Evolutionary conservation across 1,140 invertebrate genomes (phyloP).

Genomic region (Pogonognathellus flavescens): DNA sequence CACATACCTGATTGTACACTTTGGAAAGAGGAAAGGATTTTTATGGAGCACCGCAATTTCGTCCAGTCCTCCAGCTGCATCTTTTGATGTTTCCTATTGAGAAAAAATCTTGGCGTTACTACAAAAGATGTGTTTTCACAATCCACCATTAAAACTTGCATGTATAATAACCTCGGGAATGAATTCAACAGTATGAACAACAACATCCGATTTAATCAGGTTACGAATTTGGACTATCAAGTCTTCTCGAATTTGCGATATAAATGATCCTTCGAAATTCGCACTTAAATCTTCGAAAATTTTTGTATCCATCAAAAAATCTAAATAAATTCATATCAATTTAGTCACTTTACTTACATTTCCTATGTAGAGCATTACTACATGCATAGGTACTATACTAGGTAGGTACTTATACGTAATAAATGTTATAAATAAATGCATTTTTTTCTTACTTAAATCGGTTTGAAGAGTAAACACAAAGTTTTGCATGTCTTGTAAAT

Average conservation of each 20-base stretch:
- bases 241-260: constrained; percentile 82
- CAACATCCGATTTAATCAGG: constrained; percentile 86
- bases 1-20: background rate
- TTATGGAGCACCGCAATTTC: constrained; percentile 16
- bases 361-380: background rate
- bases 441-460: constrained; percentile 10
- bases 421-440: background rate
- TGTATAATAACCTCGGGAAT: constrained; percentile 32
- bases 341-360: background rate
- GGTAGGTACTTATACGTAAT: background rate
- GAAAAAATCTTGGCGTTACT: background rate
- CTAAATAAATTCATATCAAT: background rate
- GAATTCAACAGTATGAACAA: constrained; percentile 78
- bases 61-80: background rate
- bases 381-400: background rate
- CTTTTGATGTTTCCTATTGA: background rate
- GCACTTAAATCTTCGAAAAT: constrained; percentile 78
- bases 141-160: background rate
- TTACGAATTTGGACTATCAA: constrained; percentile 79
- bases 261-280: constrained; percentile 84
- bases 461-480: background rate
- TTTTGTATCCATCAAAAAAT: constrained; percentile 69
- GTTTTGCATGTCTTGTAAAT: constrained; percentile 36
- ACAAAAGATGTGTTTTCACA: no score
- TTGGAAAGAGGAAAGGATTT: background rate